Base-by-base conservation (phyloP, 2,888 invertebrate genomes). In the Cheilosia variabilis region DNA sequence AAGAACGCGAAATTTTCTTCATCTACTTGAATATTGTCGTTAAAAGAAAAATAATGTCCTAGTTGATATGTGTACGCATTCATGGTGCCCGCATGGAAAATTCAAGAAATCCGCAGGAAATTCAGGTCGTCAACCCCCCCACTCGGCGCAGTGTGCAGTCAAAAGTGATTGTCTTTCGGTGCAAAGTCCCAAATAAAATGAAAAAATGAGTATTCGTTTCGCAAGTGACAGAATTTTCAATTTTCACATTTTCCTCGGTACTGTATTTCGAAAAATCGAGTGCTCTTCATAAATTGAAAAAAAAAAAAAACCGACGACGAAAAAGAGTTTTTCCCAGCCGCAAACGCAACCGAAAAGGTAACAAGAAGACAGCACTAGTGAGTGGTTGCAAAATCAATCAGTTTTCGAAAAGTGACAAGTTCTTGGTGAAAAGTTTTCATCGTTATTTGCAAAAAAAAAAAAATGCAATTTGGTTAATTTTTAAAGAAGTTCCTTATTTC, bases 81-180 rank as follows among this genome's bases (percentile, higher is more conserved):
- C 24, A 43, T 37, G 60, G 22, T 10, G 66, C 57, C 37, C 55
- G 34, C n/a, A 66, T 66, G 43, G 53, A 63, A 79, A 62, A 50
- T 45, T 69, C 4, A 52, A 55, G 7, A 62, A 78, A 63, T 17
- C 53, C n/a, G 6, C 19, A 47, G 62, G 58, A 66, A 80, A 73
- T 57, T 52, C 65, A 71, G 84, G 84, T 80, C 84, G 71, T 71
- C 80, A 84, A 84, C 84, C 79, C 68, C 53, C 65, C 55, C 19
- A 27, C 31, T 75, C 55, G 55, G 57, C 43, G 73, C 69, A 84
- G 80, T 76, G 71, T 71, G 65, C 58, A 79, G 41, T 55, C 22
- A 66, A 65, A 84, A 84, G 68, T 84, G 69, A 63, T 68, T 66
- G 60, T 68, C 45, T 45, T 57, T 63, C 55, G 41, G 50, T 68